Base-by-base conservation (phyloP, 2,888 invertebrate genomes). In the Tanytarsus gracilentus region DNA sequence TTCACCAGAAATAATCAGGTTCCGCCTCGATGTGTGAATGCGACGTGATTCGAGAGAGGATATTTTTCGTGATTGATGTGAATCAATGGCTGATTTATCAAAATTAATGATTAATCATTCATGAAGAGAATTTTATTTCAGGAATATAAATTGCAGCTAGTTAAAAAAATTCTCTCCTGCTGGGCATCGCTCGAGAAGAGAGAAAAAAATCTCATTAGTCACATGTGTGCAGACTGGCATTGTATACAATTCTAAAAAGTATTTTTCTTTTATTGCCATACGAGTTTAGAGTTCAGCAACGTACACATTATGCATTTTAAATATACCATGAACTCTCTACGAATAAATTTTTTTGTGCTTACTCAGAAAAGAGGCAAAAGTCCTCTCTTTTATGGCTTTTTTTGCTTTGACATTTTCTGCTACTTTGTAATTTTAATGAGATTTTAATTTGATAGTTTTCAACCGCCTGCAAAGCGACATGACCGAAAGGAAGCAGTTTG, bases 1-100 rank as follows among this genome's bases (percentile, higher is more conserved):
- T 53, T 7, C 8, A 36, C 33, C 36, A 53, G 33, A 36, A 53
- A 53, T 53, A 33, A 53, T 53, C 51, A 30, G 14, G 30, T 21
- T 30, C n/a, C 29, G 30, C 21, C 44, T 44, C 18, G 21, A 21
- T n/a, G n/a, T n/a, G n/a, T n/a, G n/a, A n/a, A n/a, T n/a, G n/a
- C n/a, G 6, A 33, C 9, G n/a, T 11, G 6, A 4, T 33, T 11
- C 33, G 9, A 11, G 6, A 29, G 29, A 29, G 9, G 9, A 29
- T 29, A 29, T 29, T 29, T 29, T 36, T 36, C 14, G 9, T 36
- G 36, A 36, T 36, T 36, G 36, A 36, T 36, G 16, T 16, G 36
- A 16, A 5, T 14, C 5, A 36, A 36, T 5, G n/a, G 36, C 36
- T 30, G n/a, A 14, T 36, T 36, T 36, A 36, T 36, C 36, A 36